Percentiles rank a stretch among this genome's conserved stretches.
Evolutionary conservation across 1,140 invertebrate genomes (phyloP).

Genomic region (Penaeus chinensis): DNA sequence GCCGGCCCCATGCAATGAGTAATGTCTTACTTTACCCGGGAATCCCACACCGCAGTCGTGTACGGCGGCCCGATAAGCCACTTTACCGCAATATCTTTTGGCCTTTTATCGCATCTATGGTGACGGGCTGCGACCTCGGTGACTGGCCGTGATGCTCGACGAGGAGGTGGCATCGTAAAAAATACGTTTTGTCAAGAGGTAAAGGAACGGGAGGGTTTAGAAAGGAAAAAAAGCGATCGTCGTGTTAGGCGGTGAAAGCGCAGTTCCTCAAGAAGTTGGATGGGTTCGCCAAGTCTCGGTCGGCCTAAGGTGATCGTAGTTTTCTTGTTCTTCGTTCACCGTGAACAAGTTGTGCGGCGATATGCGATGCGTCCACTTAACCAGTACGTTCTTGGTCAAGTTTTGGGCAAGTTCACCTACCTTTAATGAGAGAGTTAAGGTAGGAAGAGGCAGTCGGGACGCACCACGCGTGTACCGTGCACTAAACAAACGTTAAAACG

Average conservation of each 20-base stretch:
- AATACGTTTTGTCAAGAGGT: not conserved
- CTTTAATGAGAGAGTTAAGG: slow-evolving; percentile 47
- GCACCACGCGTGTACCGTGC: slow-evolving; percentile 41
- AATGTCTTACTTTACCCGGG: too few relatives aligned
- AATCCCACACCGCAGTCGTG: too few relatives aligned
- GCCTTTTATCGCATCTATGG: too few relatives aligned
- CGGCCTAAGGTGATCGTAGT: slow-evolving; percentile 26
- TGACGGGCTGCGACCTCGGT: too few relatives aligned
- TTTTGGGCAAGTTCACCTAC: slow-evolving; percentile 35
- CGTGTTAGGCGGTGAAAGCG: slow-evolving; percentile 46
- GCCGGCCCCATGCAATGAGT: too few relatives aligned
- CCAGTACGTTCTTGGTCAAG: not conserved
- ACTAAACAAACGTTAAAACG: slow-evolving; percentile 58
- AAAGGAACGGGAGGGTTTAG: not conserved
- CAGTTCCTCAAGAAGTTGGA: slow-evolving; percentile 54
- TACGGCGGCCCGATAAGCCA: too few relatives aligned
- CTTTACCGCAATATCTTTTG: too few relatives aligned
- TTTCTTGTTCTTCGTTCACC: not conserved
- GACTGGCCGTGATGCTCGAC: too few relatives aligned
- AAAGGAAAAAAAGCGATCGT: slow-evolving; percentile 5
- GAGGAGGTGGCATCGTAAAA: too few relatives aligned
- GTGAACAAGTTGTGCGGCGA: not conserved
- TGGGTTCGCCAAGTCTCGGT: slow-evolving; percentile 26
- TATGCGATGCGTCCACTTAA: not conserved
- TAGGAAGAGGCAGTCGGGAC: slow-evolving; percentile 19